A percentile compares a stretch with the other conserved stretches of the same genome.
phyloP scores from a whole-genome alignment of 1,140 invertebrate species.

The Tribolium castaneum region DNA sequence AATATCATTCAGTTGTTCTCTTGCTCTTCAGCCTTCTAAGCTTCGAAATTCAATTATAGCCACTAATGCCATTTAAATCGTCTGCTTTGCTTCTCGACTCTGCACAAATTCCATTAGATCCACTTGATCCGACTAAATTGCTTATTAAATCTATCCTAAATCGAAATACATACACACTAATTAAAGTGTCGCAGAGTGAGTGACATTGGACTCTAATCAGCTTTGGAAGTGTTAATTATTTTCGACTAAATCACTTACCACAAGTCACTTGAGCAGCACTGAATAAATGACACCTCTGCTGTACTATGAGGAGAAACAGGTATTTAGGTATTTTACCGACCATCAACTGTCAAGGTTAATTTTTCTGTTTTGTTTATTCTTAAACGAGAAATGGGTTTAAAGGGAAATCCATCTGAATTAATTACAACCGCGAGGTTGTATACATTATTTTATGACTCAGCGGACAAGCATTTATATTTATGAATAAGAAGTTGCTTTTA shows the following conservation, averaged over 20 bases:
- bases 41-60: slow-evolving; percentile 17
- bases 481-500: background rate
- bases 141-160: slow-evolving; percentile 24
- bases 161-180: slow-evolving; percentile 1
- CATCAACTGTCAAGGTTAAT: slow-evolving; percentile 18
- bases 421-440: background rate
- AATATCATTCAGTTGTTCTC: background rate
- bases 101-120: slow-evolving; percentile 5
- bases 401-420: slow-evolving; percentile 2
- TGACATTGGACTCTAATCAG: background rate
- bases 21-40: slow-evolving; percentile 3
- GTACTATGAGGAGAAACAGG: background rate
- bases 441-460: background rate
- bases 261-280: background rate
- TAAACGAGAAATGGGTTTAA: background rate
- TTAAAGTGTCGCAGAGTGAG: background rate
- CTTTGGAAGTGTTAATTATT: background rate
- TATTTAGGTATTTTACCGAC: slow-evolving; percentile 1
- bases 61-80: slow-evolving; percentile 23
- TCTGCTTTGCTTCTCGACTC: slow-evolving; percentile 6
- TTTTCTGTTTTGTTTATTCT: background rate
- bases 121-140: slow-evolving; percentile 7
- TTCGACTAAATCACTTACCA: background rate
- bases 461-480: background rate
- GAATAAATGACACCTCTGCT: background rate